Evolutionary conservation across 2,797 vertebrate species (phyloP).

Genomic region (Sphenopsis melanotis): DNA sequence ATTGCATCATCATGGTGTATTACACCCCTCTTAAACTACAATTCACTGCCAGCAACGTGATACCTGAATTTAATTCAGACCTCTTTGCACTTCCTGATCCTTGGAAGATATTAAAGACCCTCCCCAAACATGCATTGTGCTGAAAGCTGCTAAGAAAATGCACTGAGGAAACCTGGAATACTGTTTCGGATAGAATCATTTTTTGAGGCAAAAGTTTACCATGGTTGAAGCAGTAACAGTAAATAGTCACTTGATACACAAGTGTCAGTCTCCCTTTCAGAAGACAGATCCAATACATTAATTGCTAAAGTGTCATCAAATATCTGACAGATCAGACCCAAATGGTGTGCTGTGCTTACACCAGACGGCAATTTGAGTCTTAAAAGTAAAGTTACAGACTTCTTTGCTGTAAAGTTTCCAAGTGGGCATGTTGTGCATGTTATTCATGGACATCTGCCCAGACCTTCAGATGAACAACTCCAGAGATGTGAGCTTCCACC

Average conservation of each 20-base stretch:
- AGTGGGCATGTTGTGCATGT: background rate
- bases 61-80: background rate
- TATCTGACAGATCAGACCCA: background rate
- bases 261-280: background rate
- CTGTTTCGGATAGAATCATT: background rate
- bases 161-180: background rate
- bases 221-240: background rate
- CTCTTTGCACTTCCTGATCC: background rate
- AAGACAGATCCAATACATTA: background rate
- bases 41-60: background rate
- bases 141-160: background rate
- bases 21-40: background rate
- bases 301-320: background rate
- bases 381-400: background rate
- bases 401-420: background rate
- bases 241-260: background rate
- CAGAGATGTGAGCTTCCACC: background rate
- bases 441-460: background rate
- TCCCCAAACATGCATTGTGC: rapidly evolving
- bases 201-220: background rate
- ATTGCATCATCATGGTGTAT: background rate
- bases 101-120: background rate
- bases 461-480: background rate
- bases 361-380: background rate
- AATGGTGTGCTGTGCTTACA: background rate